These are phyloP conservation scores for Drosophila aldrichi DNA, from an alignment of 2,888 invertebrate species.

Conservation along the genomic window DNA sequence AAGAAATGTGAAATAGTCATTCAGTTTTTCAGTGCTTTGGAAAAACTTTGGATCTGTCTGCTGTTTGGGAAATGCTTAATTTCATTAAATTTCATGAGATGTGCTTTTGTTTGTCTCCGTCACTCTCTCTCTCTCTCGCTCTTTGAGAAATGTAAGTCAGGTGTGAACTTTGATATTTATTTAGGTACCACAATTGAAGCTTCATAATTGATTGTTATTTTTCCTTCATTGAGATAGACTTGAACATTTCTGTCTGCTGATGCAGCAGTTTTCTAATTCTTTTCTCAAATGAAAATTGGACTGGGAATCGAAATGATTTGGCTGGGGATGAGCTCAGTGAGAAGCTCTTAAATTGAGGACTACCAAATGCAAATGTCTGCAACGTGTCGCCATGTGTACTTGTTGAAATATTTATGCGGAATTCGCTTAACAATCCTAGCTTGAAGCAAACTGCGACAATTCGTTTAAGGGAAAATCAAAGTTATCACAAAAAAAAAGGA, in stretches of 20 bases:
- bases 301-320: slow-evolving; percentile 32
- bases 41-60: slow-evolving; percentile 28
- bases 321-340: background rate
- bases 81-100: slow-evolving; percentile 76
- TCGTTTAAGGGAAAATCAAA: slow-evolving; percentile 30
- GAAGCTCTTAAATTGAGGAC: background rate
- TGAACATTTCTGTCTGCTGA: slow-evolving; percentile 47
- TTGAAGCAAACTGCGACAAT: slow-evolving; percentile 13
- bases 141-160: background rate
- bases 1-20: slow-evolving; percentile 28
- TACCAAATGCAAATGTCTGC: slow-evolving; percentile 13
- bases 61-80: slow-evolving; percentile 54
- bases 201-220: slow-evolving; percentile 54
- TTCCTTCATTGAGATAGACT: slow-evolving; percentile 15
- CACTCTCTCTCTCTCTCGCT: background rate
- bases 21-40: slow-evolving; percentile 17
- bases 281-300: slow-evolving; percentile 29
- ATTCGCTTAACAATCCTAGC: slow-evolving; percentile 20
- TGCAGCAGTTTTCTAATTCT: slow-evolving; percentile 44
- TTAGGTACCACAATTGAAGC: slow-evolving; percentile 21
- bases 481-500: background rate
- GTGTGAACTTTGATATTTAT: slow-evolving; percentile 37
- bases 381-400: slow-evolving; percentile 16
- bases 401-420: slow-evolving; percentile 49
- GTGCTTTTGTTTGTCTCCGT: slow-evolving; percentile 40